phyloP scores from a whole-genome alignment of 2,113 vertebrate species.

The Falcunculus frontatus region DNA sequence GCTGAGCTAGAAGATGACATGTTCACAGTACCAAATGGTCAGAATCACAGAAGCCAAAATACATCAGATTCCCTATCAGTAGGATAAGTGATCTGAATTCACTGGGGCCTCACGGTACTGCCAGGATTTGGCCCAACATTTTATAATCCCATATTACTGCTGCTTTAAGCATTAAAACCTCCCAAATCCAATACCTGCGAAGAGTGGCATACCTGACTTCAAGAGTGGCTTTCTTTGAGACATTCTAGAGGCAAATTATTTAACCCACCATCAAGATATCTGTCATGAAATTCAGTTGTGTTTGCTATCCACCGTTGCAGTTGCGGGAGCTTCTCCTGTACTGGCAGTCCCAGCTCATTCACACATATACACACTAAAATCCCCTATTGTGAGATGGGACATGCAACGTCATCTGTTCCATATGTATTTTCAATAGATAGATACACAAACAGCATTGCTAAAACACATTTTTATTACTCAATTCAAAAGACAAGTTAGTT shows the following conservation, averaged over 20 bases:
- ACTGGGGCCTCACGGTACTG: background rate
- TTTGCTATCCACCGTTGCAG: background rate
- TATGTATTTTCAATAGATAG: background rate
- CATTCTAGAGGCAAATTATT: background rate
- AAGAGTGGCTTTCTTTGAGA: background rate
- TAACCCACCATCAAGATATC: background rate
- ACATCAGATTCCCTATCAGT: background rate
- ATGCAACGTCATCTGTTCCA: background rate
- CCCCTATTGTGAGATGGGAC: background rate
- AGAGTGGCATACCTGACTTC: background rate
- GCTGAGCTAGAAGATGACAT: background rate
- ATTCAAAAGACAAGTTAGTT: background rate
- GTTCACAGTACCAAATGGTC: constrained; percentile 20
- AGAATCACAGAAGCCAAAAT: background rate
- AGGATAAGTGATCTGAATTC: background rate
- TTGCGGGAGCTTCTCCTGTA: background rate
- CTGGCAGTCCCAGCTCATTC: background rate
- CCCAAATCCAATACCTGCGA: background rate
- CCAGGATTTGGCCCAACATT: background rate
- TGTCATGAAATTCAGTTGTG: background rate
- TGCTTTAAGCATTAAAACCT: background rate
- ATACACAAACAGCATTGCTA: background rate
- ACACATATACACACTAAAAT: background rate
- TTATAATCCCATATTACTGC: background rate
- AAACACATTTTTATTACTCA: background rate